A percentile compares a stretch with the other conserved stretches of the same genome.
phyloP scores from a whole-genome alignment of 2,113 vertebrate genomes.

The Lepus timidus region DNA sequence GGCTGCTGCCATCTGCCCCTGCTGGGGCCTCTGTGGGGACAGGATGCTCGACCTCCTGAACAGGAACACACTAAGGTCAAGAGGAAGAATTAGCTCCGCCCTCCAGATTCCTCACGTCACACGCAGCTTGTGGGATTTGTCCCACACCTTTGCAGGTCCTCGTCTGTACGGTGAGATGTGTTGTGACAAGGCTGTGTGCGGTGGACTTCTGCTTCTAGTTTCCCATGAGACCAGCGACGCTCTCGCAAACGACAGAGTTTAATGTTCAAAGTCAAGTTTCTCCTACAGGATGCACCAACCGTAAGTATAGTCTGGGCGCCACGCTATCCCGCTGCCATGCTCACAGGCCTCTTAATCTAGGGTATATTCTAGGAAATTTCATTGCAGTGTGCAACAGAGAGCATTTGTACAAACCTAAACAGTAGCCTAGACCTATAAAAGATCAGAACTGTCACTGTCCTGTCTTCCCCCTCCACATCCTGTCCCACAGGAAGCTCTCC shows the following conservation, averaged over 20 bases:
- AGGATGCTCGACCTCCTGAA: neutral
- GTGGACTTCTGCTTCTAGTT: neutral
- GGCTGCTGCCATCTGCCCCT: neutral
- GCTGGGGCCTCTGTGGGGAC: neutral
- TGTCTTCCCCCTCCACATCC: neutral
- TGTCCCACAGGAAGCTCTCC: neutral
- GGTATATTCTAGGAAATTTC: no score
- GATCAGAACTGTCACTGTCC: neutral
- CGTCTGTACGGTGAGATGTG: rapidly evolving
- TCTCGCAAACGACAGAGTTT: neutral
- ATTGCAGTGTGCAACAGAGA: no score
- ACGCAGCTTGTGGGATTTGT: rapidly evolving
- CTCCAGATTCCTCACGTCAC: neutral
- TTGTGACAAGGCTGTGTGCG: rapidly evolving
- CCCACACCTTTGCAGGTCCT: neutral
- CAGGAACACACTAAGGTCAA: neutral
- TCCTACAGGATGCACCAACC: neutral
- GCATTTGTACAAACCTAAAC: no score
- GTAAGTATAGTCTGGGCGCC: neutral
- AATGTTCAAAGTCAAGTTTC: neutral
- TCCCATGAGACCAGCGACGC: neutral
- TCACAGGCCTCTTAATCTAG: no score
- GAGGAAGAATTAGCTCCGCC: neutral
- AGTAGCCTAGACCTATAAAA: neutral
- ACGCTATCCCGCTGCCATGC: no score